Evolutionary conservation across 2,888 invertebrate genomes (phyloP).

Genomic region (Steinernema carpocapsae): DNA sequence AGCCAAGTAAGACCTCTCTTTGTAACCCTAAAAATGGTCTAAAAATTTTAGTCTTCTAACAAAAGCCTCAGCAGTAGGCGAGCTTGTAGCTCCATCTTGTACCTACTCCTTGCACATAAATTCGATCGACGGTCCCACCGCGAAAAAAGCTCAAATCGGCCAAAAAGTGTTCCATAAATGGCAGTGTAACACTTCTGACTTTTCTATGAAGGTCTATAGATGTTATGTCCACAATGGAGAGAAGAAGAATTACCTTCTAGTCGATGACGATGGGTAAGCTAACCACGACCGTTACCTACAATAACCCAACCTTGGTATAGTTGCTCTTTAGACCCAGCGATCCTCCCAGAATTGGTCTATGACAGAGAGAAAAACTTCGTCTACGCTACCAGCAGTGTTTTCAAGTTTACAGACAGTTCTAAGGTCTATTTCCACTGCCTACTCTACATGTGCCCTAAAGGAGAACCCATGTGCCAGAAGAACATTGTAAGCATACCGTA

Average conservation of each 20-base stretch:
- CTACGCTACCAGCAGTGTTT: slow-evolving; percentile 46
- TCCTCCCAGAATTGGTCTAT: slow-evolving; percentile 49
- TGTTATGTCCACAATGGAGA: slow-evolving; percentile 49
- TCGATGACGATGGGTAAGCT: slow-evolving; percentile 47
- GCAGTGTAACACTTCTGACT: slow-evolving; percentile 42
- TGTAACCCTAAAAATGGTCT: neutral
- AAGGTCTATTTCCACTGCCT: slow-evolving; percentile 64
- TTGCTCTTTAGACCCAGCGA: slow-evolving; percentile 46
- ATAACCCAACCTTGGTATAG: slow-evolving; percentile 35
- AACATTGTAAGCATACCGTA: slow-evolving; percentile 45
- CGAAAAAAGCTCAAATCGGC: slow-evolving; percentile 34
- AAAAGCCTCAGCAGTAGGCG: slow-evolving; percentile 22
- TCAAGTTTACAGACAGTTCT: slow-evolving; percentile 58
- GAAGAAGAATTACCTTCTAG: slow-evolving; percentile 42
- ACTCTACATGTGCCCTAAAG: slow-evolving; percentile 57
- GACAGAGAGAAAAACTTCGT: slow-evolving; percentile 43
- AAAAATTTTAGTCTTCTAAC: slow-evolving; percentile 23
- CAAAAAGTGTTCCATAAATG: slow-evolving; percentile 46
- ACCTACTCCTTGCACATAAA: slow-evolving; percentile 19
- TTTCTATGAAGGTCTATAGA: slow-evolving; percentile 50
- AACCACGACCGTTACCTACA: too few species aligned
- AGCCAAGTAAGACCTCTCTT: slow-evolving; percentile 36
- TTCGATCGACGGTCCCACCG: slow-evolving; percentile 33
- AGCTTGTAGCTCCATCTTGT: neutral
- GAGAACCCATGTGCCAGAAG: slow-evolving; percentile 52